Percentiles rank a stretch among this genome's conserved stretches.
Evolutionary conservation across 2,113 vertebrate genomes (phyloP).

Genomic region (Sylvia atricapilla): DNA sequence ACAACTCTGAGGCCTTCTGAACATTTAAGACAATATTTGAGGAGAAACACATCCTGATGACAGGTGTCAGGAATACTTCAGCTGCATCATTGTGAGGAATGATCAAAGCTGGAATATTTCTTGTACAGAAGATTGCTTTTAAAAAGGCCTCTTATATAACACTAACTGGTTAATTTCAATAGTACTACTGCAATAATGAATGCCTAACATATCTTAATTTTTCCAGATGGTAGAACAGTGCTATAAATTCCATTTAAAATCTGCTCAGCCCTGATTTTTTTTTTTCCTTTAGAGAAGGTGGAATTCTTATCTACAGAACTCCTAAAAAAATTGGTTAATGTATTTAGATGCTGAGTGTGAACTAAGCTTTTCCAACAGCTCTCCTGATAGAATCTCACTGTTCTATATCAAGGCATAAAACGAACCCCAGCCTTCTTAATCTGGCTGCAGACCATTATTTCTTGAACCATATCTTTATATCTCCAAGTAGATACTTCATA

Average conservation of each 20-base stretch:
- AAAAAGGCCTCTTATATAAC: neutral
- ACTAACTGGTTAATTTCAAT: neutral
- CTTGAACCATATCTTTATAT: slow-evolving; percentile 35
- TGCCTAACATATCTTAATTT: neutral
- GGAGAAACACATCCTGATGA: neutral
- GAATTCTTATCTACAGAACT: neutral
- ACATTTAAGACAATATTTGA: slow-evolving; percentile 1
- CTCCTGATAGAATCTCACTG: neutral
- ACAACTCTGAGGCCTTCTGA: neutral
- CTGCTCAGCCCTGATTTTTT: neutral
- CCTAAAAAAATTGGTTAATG: neutral
- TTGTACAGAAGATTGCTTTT: neutral
- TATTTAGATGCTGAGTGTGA: slow-evolving; percentile 12
- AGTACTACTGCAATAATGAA: neutral
- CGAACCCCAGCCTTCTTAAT: neutral
- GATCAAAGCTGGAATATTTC: neutral
- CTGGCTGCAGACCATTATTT: slow-evolving; percentile 17
- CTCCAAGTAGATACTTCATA: slow-evolving; percentile 21
- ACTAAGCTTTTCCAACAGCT: neutral
- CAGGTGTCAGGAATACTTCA: neutral
- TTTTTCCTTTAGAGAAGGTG: neutral
- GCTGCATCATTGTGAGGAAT: neutral
- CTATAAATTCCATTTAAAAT: neutral
- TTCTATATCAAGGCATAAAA: neutral
- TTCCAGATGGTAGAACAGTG: neutral